Evolutionary conservation across 2,113 vertebrate genomes (phyloP).

Genomic region (Anguilla rostrata): DNA sequence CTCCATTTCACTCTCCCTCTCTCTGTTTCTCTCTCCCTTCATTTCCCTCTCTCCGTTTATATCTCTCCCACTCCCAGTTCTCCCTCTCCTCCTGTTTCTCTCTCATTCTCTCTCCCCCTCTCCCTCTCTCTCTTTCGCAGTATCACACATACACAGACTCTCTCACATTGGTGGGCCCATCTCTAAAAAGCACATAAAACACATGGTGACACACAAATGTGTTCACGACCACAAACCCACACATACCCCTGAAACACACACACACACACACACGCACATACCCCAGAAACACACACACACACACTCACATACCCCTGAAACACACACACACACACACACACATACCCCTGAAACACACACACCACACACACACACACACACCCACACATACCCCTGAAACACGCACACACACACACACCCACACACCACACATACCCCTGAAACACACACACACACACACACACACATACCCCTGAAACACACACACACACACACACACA

Average conservation of each 20-base stretch:
- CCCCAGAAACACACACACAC: conserved; percentile 33
- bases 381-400: not conserved
- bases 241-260: not conserved
- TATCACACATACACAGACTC: conserved; percentile 21
- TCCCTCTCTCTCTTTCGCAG: conserved; percentile 17
- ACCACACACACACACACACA: not conserved
- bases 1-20: not conserved
- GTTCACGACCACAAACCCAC: conserved; percentile 17
- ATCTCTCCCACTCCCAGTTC: conserved; percentile 12
- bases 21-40: conserved; percentile 3
- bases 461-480: not conserved
- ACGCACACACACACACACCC: conserved; percentile 4
- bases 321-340: not conserved
- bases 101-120: conserved; percentile 26
- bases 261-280: conserved; percentile 13
- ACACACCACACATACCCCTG: not conserved
- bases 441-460: too few species aligned
- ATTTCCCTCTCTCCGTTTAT: not conserved
- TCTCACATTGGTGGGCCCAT: not conserved
- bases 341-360: too few species aligned
- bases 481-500: conserved; percentile 20
- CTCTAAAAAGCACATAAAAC: conserved; percentile 3
- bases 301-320: conserved; percentile 8
- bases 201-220: conserved; percentile 6
- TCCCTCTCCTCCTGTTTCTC: not conserved